Base-by-base conservation (phyloP, 2,113 vertebrate genomes). In the Dipodomys stephensi region DNA sequence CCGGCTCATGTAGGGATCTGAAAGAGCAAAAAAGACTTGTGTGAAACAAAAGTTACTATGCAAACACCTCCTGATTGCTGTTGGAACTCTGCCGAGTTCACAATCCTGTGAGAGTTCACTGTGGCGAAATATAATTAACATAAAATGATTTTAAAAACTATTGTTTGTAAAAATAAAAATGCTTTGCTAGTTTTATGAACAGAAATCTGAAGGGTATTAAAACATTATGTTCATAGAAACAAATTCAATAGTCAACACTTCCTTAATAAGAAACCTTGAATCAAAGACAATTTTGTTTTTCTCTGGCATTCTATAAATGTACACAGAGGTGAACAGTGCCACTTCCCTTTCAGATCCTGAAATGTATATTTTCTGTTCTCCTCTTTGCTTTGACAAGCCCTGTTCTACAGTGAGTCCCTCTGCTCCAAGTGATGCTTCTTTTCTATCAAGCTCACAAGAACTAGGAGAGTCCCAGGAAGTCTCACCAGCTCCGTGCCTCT, bases 281-380 rank as follows among this genome's bases (percentile, higher is more conserved):
- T 64, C 57, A 84, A 67, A 90, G 68, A 11, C 32, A 35, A 74
- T 20, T 68, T 7, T 62, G 68, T 12, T 90, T 80, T 35, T 78
- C 76, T 92, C 39, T n/a, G 2, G 79, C 30, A 28, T 93, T 74
- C 62, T 74, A 68, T 80, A 27, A 13, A 84, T 39, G 2, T 8
- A 71, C 28, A 73, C 0, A 67, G 6, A 10, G 65, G 71, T 32
- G 12, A 65, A 62, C n/a, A 53, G 91, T 15, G 0, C 0, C 0
- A 69, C 6, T 12, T 60, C n/a, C 10, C 72, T 68, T 94, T 82
- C 72, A 73, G 64, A 53, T 4, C 57, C 74, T 62, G 60, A 74
- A 57, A 32, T 30, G 1, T 25, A 27, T 15, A 7, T 32, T 27
- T 71, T 88, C 71, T 86, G 62, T 3, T 19, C 15, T 83, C 44